A percentile compares a stretch with the other conserved stretches of the same genome.
phyloP scores from a whole-genome alignment of 2,797 vertebrate species.

The Pangasius krempfi region DNA sequence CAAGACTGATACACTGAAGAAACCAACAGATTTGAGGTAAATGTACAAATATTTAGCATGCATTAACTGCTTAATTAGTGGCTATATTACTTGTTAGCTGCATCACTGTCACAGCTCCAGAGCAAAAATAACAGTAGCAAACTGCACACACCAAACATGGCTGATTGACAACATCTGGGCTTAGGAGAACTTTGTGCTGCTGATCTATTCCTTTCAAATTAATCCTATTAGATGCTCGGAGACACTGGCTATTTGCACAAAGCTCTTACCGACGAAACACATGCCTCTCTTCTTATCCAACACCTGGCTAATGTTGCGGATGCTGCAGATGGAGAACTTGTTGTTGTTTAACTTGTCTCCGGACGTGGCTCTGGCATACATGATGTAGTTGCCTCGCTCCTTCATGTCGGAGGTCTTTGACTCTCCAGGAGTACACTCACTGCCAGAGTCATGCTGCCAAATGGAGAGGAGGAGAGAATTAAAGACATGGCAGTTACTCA shows the following conservation, averaged over 20 bases:
- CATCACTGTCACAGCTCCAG: background rate
- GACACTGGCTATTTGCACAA: background rate
- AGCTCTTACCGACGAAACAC: conserved; percentile 92
- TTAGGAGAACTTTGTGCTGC: background rate
- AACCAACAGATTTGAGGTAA: background rate
- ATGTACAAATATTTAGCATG: background rate
- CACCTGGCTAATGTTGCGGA: conserved; percentile 92
- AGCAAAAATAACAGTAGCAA: background rate
- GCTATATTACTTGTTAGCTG: background rate
- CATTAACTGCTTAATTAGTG: background rate
- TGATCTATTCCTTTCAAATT: background rate
- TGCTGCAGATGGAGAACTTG: conserved; percentile 93
- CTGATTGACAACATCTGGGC: background rate
- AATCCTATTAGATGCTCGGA: background rate
- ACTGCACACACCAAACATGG: background rate
- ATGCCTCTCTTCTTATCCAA: conserved; percentile 84
- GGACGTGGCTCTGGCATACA: conserved; percentile 97
- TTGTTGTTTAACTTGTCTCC: conserved; percentile 97
- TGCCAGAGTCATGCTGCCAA: conserved; percentile 92
- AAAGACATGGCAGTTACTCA: background rate
- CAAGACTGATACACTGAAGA: background rate
- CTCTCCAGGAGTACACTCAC: conserved; percentile 93
- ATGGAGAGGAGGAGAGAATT: background rate
- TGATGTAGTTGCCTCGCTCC: conserved; percentile 94
- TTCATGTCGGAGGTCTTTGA: conserved; percentile 85